Percentiles rank a stretch among this genome's conserved stretches.
Evolutionary conservation across 1,140 invertebrate genomes (phyloP).

Genomic region (Cylas formicarius): DNA sequence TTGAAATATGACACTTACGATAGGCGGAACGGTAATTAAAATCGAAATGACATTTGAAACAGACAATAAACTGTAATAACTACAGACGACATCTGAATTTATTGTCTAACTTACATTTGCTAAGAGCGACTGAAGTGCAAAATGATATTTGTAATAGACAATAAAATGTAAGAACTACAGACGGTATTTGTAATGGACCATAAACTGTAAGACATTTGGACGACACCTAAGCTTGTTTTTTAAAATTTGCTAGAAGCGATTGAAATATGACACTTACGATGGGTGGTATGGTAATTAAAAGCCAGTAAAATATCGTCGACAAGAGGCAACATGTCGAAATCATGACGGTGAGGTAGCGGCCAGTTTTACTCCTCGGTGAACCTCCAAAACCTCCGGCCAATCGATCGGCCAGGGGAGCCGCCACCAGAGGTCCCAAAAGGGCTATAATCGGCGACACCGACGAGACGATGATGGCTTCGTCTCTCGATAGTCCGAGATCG

Average conservation of each 20-base stretch:
- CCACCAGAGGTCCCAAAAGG: constrained; percentile 58
- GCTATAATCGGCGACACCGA: constrained; percentile 65
- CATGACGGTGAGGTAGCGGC: constrained; percentile 55
- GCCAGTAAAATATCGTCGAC: constrained; percentile 57
- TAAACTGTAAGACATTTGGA: too few relatives aligned
- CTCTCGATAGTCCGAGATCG: constrained; percentile 57
- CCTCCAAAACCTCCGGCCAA: constrained; percentile 46
- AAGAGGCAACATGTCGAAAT: constrained; percentile 59
- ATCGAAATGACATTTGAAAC: too few relatives aligned
- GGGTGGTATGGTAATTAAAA: constrained; percentile 57
- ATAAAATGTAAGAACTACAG: too few relatives aligned
- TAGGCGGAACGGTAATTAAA: constrained; percentile 56
- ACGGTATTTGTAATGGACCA: too few relatives aligned
- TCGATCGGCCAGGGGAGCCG: constrained; percentile 61
- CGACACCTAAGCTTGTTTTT: background rate
- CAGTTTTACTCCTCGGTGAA: constrained; percentile 37
- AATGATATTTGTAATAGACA: too few relatives aligned
- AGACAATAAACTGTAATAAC: too few relatives aligned
- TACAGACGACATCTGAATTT: too few relatives aligned
- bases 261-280: constrained; percentile 42
- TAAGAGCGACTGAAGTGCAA: too few relatives aligned
- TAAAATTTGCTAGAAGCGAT: background rate
- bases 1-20: constrained; percentile 40
- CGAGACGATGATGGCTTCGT: constrained; percentile 64
- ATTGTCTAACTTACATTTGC: too few relatives aligned